These are phyloP conservation scores for Corythucha ciliata DNA, from an alignment of 2,888 invertebrate species.

Conservation along the genomic window DNA sequence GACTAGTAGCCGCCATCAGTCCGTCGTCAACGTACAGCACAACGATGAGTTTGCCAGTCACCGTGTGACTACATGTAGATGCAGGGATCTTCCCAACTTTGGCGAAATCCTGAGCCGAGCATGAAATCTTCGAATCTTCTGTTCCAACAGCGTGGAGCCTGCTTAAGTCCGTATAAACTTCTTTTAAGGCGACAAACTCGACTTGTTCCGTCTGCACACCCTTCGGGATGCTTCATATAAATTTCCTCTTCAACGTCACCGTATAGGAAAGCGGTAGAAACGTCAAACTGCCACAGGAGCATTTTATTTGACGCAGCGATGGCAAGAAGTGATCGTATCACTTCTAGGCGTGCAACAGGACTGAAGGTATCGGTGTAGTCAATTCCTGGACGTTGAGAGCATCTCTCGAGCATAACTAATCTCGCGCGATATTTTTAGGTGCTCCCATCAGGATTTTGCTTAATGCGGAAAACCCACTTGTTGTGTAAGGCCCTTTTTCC, in stretches of 20 bases:
- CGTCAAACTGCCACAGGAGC: background rate
- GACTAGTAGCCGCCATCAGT: no score
- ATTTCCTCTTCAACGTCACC: conserved; percentile 1
- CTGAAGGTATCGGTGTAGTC: background rate
- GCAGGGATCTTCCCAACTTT: background rate
- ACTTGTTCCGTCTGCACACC: background rate
- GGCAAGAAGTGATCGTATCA: background rate
- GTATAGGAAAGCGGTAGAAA: conserved; percentile 6
- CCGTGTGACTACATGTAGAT: no score
- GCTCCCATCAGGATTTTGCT: conserved; percentile 6
- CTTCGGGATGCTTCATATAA: conserved; percentile 7
- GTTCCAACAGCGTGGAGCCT: conserved; percentile 7
- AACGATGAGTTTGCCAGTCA: no score
- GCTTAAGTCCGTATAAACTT: background rate
- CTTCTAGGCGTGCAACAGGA: background rate
- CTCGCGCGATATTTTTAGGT: background rate
- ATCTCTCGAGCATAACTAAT: background rate
- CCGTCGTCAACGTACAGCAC: no score
- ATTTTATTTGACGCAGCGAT: background rate
- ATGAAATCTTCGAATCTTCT: background rate
- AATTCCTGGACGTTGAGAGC: background rate
- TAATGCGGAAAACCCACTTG: conserved; percentile 11
- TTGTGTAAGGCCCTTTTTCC: conserved; percentile 13
- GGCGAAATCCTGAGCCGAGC: background rate
- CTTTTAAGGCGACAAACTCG: background rate